phyloP scores from a whole-genome alignment of 1,140 invertebrate species.

The Danaus melanippus region DNA sequence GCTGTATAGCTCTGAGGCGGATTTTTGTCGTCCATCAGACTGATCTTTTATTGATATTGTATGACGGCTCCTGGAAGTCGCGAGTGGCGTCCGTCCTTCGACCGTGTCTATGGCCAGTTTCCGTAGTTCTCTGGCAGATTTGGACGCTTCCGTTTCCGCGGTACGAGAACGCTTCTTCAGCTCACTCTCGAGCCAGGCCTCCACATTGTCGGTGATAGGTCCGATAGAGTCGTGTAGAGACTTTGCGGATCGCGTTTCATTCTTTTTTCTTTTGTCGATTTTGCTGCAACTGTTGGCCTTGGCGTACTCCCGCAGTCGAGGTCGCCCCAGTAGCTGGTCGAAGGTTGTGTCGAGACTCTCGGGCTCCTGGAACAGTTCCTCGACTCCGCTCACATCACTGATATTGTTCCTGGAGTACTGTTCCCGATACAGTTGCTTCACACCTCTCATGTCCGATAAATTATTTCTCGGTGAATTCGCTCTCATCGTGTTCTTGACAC shows the following conservation, averaged over 20 bases:
- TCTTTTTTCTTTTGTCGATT: constrained; percentile 17
- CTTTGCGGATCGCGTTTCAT: constrained; percentile 17
- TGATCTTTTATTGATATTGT: no score
- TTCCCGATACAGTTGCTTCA: constrained; percentile 42
- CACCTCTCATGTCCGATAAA: constrained; percentile 46
- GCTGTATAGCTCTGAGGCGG: constrained; percentile 33
- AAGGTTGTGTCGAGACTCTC: constrained; percentile 33
- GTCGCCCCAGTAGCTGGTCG: constrained; percentile 42
- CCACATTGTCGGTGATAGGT: constrained; percentile 34
- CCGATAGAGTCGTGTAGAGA: constrained; percentile 36
- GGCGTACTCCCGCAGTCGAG: constrained; percentile 35
- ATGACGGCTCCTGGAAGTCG: no score
- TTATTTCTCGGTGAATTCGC: constrained; percentile 40
- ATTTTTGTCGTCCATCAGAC: constrained; percentile 6
- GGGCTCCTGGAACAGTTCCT: constrained; percentile 36
- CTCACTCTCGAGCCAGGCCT: constrained; percentile 47
- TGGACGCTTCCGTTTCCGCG: constrained; percentile 12
- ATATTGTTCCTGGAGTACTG: constrained; percentile 21
- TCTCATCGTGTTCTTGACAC: constrained; percentile 42
- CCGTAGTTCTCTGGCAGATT: constrained; percentile 26
- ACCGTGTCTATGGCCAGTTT: constrained; percentile 36
- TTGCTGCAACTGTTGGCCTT: constrained; percentile 35
- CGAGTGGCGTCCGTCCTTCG: constrained; percentile 24
- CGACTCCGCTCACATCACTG: constrained; percentile 45
- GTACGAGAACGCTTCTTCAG: constrained; percentile 24